phyloP scores from a whole-genome alignment of 2,888 invertebrate genomes.

The Ormyrus pomaceus region DNA sequence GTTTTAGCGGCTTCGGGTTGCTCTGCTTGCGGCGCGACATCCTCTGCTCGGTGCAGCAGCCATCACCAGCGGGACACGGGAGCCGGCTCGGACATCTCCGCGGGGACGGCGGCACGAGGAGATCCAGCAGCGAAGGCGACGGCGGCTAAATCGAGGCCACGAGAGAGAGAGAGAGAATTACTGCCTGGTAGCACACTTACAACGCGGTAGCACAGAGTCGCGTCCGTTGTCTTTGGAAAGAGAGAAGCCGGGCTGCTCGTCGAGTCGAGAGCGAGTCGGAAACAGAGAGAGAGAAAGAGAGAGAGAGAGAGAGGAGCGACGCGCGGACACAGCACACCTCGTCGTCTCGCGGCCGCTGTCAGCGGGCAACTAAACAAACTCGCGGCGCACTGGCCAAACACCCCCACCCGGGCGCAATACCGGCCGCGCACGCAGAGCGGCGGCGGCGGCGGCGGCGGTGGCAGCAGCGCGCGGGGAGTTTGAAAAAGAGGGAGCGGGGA shows the following conservation, averaged over 20 bases:
- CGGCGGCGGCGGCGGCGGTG: not conserved
- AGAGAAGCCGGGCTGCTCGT: not conserved
- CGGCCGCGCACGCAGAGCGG: not conserved
- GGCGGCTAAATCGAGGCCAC: too few relatives aligned
- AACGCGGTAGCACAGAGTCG: too few relatives aligned
- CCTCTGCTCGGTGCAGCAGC: constrained; percentile 67
- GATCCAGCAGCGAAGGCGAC: too few relatives aligned
- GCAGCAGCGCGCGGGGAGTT: not conserved
- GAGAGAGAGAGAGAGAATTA: too few relatives aligned
- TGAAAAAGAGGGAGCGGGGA: constrained; percentile 6
- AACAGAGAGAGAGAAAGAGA: constrained; percentile 8
- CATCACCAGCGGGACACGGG: constrained; percentile 73
- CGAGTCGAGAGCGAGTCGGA: constrained; percentile 27
- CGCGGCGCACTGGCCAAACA: constrained; percentile 67
- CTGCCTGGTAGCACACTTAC: too few relatives aligned
- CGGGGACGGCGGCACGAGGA: constrained; percentile 19
- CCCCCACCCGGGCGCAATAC: constrained; percentile 64
- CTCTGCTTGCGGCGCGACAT: constrained; percentile 98
- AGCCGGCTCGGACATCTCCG: constrained; percentile 67
- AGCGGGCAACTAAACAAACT: constrained; percentile 75
- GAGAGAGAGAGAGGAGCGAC: constrained; percentile 17
- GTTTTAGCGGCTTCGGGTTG: constrained; percentile 96
- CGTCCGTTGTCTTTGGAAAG: too few relatives aligned
- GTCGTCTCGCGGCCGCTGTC: constrained; percentile 72
- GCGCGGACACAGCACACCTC: constrained; percentile 63